These are phyloP conservation scores for Melanerpes aurifrons DNA, from an alignment of 2,113 vertebrate species.

Conservation along the genomic window DNA sequence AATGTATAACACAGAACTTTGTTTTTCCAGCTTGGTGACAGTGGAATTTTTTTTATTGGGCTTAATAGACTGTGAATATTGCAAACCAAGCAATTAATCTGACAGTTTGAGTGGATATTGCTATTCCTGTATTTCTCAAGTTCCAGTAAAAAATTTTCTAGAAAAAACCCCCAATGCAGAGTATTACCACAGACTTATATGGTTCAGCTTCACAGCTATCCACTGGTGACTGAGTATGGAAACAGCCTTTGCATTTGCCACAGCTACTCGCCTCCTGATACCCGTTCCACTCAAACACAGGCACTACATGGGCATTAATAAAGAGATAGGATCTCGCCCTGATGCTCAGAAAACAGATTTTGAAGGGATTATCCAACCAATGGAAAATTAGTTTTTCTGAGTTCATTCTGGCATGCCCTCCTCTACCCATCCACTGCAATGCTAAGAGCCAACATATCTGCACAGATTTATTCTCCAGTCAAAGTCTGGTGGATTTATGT, in stretches of 20 bases:
- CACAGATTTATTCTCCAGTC: not conserved
- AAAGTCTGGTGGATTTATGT: rapidly evolving
- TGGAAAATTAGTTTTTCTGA: not conserved
- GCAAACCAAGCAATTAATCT: not conserved
- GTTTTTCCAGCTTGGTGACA: not conserved
- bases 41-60: not conserved
- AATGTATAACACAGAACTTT: not conserved
- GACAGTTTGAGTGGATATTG: not conserved
- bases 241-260: not conserved
- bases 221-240: rapidly evolving
- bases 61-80: not conserved
- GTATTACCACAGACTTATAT: not conserved
- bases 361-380: slow-evolving; percentile 17
- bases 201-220: not conserved
- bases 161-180: not conserved
- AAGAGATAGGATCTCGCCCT: not conserved
- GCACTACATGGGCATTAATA: not conserved
- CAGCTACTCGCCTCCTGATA: rapidly evolving
- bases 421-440: not conserved
- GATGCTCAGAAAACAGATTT: slow-evolving; percentile 40
- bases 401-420: not conserved
- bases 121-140: not conserved
- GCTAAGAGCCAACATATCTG: not conserved
- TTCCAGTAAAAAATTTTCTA: not conserved
- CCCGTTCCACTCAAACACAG: not conserved